phyloP scores from a whole-genome alignment of 2,113 vertebrate species.

The Psophia crepitans region DNA sequence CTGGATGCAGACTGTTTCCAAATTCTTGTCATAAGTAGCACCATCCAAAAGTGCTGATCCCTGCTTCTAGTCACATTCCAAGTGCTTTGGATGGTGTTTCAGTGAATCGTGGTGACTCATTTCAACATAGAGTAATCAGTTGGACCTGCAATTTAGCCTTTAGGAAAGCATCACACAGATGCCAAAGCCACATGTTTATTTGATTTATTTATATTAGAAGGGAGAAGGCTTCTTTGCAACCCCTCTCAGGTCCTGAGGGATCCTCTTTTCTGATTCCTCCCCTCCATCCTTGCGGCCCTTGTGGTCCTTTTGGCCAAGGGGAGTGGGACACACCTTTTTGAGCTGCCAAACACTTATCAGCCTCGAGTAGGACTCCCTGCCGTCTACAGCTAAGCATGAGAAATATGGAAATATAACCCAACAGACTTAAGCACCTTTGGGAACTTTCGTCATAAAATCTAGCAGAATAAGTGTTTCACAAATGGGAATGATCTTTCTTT shows the following conservation, averaged over 20 bases:
- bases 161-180: background rate
- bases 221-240: background rate
- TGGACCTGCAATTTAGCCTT: constrained; percentile 14
- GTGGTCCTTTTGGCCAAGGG: constrained; percentile 34
- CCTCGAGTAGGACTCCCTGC: background rate
- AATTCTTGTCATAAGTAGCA: constrained; percentile 35
- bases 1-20: constrained; percentile 40
- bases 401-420: background rate
- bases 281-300: constrained; percentile 41
- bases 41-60: constrained; percentile 23
- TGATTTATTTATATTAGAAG: constrained; percentile 29
- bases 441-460: background rate
- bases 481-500: background rate
- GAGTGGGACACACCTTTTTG: constrained; percentile 5
- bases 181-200: constrained; percentile 35
- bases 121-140: constrained; percentile 28
- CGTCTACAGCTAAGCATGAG: background rate
- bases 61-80: constrained; percentile 37
- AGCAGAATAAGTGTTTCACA: background rate
- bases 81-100: constrained; percentile 2
- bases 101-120: background rate
- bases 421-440: background rate
- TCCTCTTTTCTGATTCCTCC: constrained; percentile 26
- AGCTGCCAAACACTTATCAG: background rate
- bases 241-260: background rate